A percentile compares a stretch with the other conserved stretches of the same genome.
Evolutionary conservation across 1,140 invertebrate genomes (phyloP).

Genomic region (Drosophila truncata): DNA sequence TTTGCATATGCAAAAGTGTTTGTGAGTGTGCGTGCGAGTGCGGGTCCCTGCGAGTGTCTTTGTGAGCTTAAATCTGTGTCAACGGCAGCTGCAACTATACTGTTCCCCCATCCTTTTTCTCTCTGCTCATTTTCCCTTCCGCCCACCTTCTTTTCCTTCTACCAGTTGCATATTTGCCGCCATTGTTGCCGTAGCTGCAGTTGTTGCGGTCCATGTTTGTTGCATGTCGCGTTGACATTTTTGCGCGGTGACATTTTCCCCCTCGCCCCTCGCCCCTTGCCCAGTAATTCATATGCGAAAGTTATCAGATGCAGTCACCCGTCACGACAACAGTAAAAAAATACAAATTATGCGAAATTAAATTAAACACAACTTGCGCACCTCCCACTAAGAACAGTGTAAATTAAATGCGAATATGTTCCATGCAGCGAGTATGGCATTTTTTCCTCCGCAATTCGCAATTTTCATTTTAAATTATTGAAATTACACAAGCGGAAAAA

Average conservation of each 20-base stretch:
- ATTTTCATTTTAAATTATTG: conserved; percentile 33
- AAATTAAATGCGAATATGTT: conserved; percentile 27
- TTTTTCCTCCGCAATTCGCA: background rate
- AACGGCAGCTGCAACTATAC: conserved; percentile 59
- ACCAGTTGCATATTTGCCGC: conserved; percentile 70
- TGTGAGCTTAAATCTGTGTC: conserved; percentile 72
- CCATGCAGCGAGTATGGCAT: background rate
- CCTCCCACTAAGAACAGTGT: conserved; percentile 13
- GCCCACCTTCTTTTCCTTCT: conserved; percentile 22
- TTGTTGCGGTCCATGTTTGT: conserved; percentile 70
- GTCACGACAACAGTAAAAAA: conserved; percentile 43
- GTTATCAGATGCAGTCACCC: conserved; percentile 38
- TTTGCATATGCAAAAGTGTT: conserved; percentile 63
- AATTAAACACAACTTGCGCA: conserved; percentile 64
- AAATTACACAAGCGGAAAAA: conserved; percentile 24
- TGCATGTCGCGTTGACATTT: conserved; percentile 80
- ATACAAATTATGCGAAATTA: conserved; percentile 65
- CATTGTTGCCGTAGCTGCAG: conserved; percentile 35
- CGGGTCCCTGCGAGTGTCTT: conserved; percentile 27
- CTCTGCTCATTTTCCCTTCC: background rate
- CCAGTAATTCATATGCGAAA: conserved; percentile 52
- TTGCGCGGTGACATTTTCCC: conserved; percentile 66
- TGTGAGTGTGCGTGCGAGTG: conserved; percentile 18
- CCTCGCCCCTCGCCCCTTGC: conserved; percentile 2
- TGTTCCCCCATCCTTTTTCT: too few species aligned